Base-by-base conservation (phyloP, 1,140 invertebrate species). In the Branchinecta lynchi region DNA sequence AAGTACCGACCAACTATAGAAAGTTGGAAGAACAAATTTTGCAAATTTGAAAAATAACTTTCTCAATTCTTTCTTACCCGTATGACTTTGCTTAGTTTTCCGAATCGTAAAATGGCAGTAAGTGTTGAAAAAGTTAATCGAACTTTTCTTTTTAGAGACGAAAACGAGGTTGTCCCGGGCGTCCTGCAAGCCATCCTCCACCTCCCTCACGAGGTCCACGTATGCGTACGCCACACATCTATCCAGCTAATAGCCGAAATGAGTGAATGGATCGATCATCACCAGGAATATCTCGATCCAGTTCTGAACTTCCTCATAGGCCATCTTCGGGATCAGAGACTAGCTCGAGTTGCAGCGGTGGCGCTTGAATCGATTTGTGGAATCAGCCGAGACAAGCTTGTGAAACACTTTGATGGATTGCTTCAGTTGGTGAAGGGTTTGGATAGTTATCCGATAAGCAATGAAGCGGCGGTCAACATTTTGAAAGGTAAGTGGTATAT, bases 231-330 rank as follows among this genome's bases (percentile, higher is more conserved):
- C 66, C 86, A 90, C 75, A 96, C 95, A 0, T 92, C 90, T 73
- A 86, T 96, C 67, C 82, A 91, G 71, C 80, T 99, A 15, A 80
- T 98, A 44, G 94, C 93, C 7, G 93, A 96, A 80, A 81, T 98
- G 20, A 88, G 90, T 74, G 92, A 97, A 76, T 99, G 96, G 96
- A 88, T 98, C 60, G 89, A 95, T 75, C 84, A 84, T 77, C 92
- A 98, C 81, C 83, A 89, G 0, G 83, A 87, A 70, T 85, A 86
- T 43, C 78, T 95, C 74, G 84, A 91, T 77, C 86, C 89, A 9
- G 85, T 89, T 51, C 80, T 95, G 67, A 88, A 92, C 78, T 89
- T 87, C 74, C 79, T 95, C 44, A 79, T 93, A 43, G 80, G 80
- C 43, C 87, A 87, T 66, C 79, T 95, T 66, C 86, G 87, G 71